phyloP scores from a whole-genome alignment of 1,140 invertebrate species.

The Adelges cooleyi region DNA sequence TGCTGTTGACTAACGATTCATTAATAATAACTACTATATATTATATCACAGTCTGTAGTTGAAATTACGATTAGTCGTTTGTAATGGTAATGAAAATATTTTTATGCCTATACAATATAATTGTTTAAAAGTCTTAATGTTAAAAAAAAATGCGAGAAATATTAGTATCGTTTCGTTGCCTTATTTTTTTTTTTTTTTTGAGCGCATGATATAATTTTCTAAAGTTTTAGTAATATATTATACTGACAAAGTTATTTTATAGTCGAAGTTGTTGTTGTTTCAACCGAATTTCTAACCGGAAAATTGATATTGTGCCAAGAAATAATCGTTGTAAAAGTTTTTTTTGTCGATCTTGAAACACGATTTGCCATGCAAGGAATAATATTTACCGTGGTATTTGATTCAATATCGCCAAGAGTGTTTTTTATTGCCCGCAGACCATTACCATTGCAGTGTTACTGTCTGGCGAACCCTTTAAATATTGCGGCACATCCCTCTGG shows the following conservation, averaged over 20 bases:
- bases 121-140: too few relatives aligned
- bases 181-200: too few relatives aligned
- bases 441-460: conserved; percentile 26
- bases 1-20: too few relatives aligned
- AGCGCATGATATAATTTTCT: too few relatives aligned
- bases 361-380: not conserved
- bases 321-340: conserved; percentile 21
- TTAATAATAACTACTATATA: too few relatives aligned
- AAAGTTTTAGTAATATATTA: not conserved
- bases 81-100: too few relatives aligned
- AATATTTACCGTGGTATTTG: conserved; percentile 18
- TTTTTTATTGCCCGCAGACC: conserved; percentile 27
- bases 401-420: conserved; percentile 28
- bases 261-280: conserved; percentile 25
- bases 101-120: too few relatives aligned
- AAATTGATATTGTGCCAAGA: conserved; percentile 25
- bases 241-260: conserved; percentile 25
- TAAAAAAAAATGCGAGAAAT: too few relatives aligned
- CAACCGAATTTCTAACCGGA: not conserved
- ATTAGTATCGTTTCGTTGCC: too few relatives aligned
- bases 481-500: conserved; percentile 7
- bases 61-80: too few relatives aligned
- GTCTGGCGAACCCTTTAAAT: conserved; percentile 28
- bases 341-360: conserved; percentile 13
- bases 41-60: too few relatives aligned